Evolutionary conservation across 2,113 vertebrate species (phyloP), one percentile per base, ranked within the genome.

Genomic region (Dascyllus trimaculatus): DNA sequence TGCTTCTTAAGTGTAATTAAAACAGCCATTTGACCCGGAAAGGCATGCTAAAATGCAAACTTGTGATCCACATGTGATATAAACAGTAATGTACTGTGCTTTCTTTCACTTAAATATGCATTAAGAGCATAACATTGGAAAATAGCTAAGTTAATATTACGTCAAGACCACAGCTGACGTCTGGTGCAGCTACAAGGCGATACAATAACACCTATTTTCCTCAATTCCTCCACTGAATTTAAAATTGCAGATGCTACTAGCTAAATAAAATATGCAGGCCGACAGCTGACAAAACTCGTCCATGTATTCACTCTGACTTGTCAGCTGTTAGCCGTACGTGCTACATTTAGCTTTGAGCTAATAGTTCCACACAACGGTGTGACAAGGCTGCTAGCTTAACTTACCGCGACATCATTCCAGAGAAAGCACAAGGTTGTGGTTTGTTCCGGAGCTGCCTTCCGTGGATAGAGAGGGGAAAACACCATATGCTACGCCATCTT

Each of bases 261-360:
- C 48, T 51, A n/a, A 2, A 51, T 8, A 10, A 51, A n/a, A 51
- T 1, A 19, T 51, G 40, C 40, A 43, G 40, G 11, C 40, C 40
- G 11, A 15, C 40, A 14, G 40, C 19, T 51, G 2, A n/a, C 4
- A 51, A 17, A 51, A 29, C 4, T 29, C 54, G 15, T 29, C 45
- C 21, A 57, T 32, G 54, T 25, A 10, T 62, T 56, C 66, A 69
- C 25, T 43, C 22, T 6, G 19, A 80, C 25, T 68, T 77, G 73
- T 82, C 86, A 85, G 81, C 86, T 91, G 78, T 86, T 91, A 92
- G 86, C 92, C 25, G 11, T 7, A 51, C 19, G 22, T 32, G 89
- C 78, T 88, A 89, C 40, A 51, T 19, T 64, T 85, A 80, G 88
- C 88, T 26, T 74, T 25, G 5, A 59, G 87, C 88, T 88, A 79